These are phyloP conservation scores for Agonopterix alstromeriana DNA, from an alignment of 2,888 invertebrate species.

Conservation along the genomic window DNA sequence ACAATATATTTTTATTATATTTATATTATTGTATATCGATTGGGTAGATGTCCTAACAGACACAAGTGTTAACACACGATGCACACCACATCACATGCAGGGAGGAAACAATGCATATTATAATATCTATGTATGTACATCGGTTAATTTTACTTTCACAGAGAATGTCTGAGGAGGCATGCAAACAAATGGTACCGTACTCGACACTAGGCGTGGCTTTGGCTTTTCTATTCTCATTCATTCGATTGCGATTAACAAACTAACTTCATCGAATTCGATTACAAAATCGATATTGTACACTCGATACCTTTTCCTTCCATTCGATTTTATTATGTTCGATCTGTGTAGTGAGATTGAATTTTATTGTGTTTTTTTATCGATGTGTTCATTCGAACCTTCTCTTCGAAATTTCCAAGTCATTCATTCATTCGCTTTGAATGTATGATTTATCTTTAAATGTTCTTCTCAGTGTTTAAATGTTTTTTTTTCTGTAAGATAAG, in stretches of 20 bases:
- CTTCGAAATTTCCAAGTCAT: slow-evolving; percentile 2
- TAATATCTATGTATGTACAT: slow-evolving; percentile 17
- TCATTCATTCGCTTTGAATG: slow-evolving; percentile 69
- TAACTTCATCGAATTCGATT: slow-evolving; percentile 58
- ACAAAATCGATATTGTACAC: slow-evolving; percentile 36
- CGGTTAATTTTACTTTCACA: slow-evolving; percentile 79
- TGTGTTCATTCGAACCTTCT: slow-evolving; percentile 49
- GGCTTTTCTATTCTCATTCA: slow-evolving; percentile 64
- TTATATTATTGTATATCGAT: not conserved
- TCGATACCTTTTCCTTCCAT: slow-evolving; percentile 39
- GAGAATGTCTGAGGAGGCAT: slow-evolving; percentile 89
- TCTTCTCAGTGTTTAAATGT: slow-evolving; percentile 22
- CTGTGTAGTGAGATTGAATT: slow-evolving; percentile 64
- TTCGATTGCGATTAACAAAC: slow-evolving; percentile 70
- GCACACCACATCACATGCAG: slow-evolving; percentile 15
- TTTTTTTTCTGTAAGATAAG: slow-evolving; percentile 14
- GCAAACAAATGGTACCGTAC: slow-evolving; percentile 87
- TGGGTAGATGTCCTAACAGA: slow-evolving; percentile 24
- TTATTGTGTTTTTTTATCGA: slow-evolving; percentile 58
- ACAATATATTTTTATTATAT: not conserved
- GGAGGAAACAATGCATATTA: slow-evolving; percentile 10
- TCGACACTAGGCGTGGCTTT: slow-evolving; percentile 71
- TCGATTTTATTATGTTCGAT: slow-evolving; percentile 62
- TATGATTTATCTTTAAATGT: slow-evolving; percentile 36
- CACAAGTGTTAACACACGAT: slow-evolving; percentile 33